Conservation (phyloP, 2,113 vertebrate species). For the Pachyramphus minor region DNA sequence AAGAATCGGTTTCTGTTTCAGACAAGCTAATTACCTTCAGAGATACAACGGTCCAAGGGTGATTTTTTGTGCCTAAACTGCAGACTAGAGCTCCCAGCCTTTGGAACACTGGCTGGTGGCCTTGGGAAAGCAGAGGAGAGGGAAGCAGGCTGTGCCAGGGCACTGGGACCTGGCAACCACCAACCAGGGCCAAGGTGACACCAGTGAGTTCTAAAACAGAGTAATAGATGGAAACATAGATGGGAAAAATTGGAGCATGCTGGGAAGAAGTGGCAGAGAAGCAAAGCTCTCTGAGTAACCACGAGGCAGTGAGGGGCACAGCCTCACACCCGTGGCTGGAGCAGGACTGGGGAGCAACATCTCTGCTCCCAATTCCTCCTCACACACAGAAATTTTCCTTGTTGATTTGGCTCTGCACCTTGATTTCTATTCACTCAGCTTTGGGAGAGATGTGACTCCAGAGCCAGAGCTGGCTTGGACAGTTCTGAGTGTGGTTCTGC, state of each 20-base stretch:
- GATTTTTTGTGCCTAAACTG: neutral
- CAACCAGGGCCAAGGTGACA: neutral
- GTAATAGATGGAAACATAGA: neutral
- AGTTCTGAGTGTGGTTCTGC: neutral
- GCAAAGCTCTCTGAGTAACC: neutral
- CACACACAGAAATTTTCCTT: fast-evolving
- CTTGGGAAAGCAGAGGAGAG: neutral
- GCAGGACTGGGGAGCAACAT: neutral
- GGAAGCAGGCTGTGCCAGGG: neutral
- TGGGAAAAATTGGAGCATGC: neutral
- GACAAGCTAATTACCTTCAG: neutral
- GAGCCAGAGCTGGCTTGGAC: too few relatives aligned
- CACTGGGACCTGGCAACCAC: neutral
- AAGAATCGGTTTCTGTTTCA: neutral
- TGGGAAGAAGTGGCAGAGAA: neutral
- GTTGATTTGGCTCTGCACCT: fast-evolving
- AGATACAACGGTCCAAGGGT: neutral
- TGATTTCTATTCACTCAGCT: neutral
- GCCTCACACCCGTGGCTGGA: neutral
- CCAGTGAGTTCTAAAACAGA: neutral
- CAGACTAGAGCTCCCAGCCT: neutral
- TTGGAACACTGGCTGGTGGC: neutral
- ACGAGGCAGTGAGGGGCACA: neutral
- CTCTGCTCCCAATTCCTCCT: neutral
- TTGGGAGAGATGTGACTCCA: neutral